Conservation (phyloP, 2,113 vertebrate species). For the Numida meleagris region DNA sequence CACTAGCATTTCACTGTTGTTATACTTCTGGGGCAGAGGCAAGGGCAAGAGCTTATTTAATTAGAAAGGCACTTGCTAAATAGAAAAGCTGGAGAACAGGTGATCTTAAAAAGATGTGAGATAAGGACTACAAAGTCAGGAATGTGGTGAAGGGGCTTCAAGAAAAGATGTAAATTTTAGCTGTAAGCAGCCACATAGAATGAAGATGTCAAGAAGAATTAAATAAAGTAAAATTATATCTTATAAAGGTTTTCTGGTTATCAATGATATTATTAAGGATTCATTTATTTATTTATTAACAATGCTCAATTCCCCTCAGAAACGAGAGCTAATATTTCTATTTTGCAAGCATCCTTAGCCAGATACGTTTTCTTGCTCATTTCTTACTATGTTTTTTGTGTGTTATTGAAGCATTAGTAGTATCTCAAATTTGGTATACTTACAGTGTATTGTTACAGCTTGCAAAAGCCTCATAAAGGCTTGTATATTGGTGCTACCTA, state of each 20-base stretch:
- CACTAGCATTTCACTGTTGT: background rate
- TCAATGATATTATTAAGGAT: background rate
- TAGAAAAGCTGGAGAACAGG: background rate
- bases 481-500: background rate
- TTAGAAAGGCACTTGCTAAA: background rate
- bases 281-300: background rate
- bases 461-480: background rate
- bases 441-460: background rate
- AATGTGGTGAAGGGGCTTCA: background rate
- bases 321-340: background rate
- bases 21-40: background rate
- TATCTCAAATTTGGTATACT: background rate
- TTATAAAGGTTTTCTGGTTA: background rate
- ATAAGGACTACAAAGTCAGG: background rate
- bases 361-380: background rate
- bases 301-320: background rate
- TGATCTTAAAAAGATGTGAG: background rate
- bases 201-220: background rate
- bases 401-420: background rate
- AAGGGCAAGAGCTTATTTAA: background rate
- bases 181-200: background rate
- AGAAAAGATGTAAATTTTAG: background rate
- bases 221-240: background rate
- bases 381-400: background rate
- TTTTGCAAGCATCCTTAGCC: background rate